Conservation (phyloP, 92 coral and sea anemone genomes). For the Meandrina meandrites region DNA sequence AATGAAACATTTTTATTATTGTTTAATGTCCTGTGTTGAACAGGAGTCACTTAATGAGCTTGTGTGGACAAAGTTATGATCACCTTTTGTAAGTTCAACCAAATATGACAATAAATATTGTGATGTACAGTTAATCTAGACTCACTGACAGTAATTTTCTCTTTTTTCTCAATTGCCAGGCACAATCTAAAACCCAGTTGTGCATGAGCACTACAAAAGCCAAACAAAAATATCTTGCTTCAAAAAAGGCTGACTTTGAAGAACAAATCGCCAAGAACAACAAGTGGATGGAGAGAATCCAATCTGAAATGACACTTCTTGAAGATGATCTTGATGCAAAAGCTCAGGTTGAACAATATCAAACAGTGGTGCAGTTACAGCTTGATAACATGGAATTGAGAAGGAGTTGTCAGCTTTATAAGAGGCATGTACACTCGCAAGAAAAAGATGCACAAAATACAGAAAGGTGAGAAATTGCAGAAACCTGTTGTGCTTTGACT, state of each 20-base stretch:
- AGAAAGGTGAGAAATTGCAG: constrained; percentile 67
- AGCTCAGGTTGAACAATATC: constrained; percentile 43
- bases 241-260: constrained; percentile 64
- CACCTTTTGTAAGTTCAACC: too few species aligned
- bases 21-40: neutral
- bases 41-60: too few species aligned
- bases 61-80: too few species aligned
- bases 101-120: too few species aligned
- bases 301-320: constrained; percentile 60
- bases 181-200: constrained; percentile 61
- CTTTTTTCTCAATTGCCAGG: constrained; percentile 39
- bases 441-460: constrained; percentile 78
- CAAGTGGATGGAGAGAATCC: constrained; percentile 72
- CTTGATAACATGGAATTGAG: constrained; percentile 70
- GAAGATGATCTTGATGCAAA: constrained; percentile 49
- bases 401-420: constrained; percentile 86
- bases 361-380: constrained; percentile 52
- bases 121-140: too few species aligned
- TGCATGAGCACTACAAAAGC: constrained; percentile 73
- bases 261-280: constrained; percentile 68
- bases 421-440: constrained; percentile 67
- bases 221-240: constrained; percentile 72
- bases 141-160: too few species aligned
- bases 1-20: neutral
- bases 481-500: neutral